phyloP scores from a whole-genome alignment of 2,888 invertebrate species.

The Drosophila borborema region DNA sequence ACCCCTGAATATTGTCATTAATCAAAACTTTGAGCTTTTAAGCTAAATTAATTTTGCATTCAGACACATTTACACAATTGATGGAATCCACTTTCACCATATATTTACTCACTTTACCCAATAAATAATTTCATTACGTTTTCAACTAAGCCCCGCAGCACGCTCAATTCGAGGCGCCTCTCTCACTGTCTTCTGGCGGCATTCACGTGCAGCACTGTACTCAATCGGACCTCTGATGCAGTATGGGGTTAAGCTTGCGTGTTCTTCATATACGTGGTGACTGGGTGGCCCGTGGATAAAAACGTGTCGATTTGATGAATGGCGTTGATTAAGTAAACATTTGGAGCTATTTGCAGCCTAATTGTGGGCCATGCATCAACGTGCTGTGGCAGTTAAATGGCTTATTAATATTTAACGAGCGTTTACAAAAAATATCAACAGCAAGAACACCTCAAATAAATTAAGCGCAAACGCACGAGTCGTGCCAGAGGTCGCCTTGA shows the following conservation, averaged over 20 bases:
- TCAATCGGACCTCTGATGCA: constrained; percentile 40
- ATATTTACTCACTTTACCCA: not conserved
- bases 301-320: constrained; percentile 80
- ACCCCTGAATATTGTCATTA: not conserved
- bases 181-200: constrained; percentile 6
- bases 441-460: constrained; percentile 49
- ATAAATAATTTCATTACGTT: not conserved
- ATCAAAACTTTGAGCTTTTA: not conserved
- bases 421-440: constrained; percentile 24
- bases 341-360: constrained; percentile 75
- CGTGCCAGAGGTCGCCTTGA: constrained; percentile 20
- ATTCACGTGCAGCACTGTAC: constrained; percentile 14
- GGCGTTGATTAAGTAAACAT: constrained; percentile 78
- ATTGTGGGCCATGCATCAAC: constrained; percentile 74
- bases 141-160: not conserved
- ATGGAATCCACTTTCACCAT: not conserved
- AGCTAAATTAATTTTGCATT: not conserved
- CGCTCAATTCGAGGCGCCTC: constrained; percentile 7
- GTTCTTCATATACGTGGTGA: constrained; percentile 14
- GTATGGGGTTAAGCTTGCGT: constrained; percentile 63
- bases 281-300: constrained; percentile 29
- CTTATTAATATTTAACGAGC: constrained; percentile 75
- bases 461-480: constrained; percentile 41
- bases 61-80: not conserved
- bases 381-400: constrained; percentile 73